These are phyloP conservation scores for Sitta carolinensis DNA, from an alignment of 2,797 vertebrate species.

Conservation along the genomic window DNA sequence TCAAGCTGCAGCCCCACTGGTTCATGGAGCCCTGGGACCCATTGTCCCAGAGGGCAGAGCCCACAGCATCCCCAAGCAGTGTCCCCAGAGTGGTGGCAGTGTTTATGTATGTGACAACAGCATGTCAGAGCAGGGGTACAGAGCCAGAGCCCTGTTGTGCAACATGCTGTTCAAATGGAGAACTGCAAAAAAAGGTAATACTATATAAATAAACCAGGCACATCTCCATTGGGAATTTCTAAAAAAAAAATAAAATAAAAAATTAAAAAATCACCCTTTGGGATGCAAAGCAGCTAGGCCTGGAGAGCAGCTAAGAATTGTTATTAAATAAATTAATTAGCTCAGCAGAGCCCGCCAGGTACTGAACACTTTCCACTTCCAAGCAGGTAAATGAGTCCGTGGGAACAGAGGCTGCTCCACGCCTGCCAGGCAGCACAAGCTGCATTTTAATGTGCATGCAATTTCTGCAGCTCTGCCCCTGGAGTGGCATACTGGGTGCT, in stretches of 20 bases:
- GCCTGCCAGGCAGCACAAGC: not conserved
- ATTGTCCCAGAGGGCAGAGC: not conserved
- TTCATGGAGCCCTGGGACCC: not conserved
- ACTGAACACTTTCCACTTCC: slow-evolving; percentile 61
- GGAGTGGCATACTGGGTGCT: accelerated
- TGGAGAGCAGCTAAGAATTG: slow-evolving; percentile 45
- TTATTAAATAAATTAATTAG: slow-evolving; percentile 71
- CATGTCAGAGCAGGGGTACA: not conserved
- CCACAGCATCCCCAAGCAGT: not conserved
- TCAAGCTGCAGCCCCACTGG: not conserved
- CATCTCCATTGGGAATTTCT: slow-evolving; percentile 18
- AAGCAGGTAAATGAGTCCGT: slow-evolving; percentile 66
- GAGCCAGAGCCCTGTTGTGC: not conserved
- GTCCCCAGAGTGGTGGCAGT: not conserved
- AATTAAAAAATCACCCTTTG: slow-evolving; percentile 26
- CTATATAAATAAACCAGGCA: slow-evolving; percentile 21
- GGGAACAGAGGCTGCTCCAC: slow-evolving; percentile 44
- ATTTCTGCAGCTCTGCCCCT: not conserved
- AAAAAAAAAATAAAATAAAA: not conserved
- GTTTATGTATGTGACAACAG: not conserved
- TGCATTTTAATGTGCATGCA: slow-evolving; percentile 23
- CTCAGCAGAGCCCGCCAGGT: slow-evolving; percentile 59
- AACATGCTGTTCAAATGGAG: not conserved
- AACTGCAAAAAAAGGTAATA: not conserved
- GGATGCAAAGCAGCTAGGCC: slow-evolving; percentile 65